Evolutionary conservation across 2,888 invertebrate species (phyloP), one percentile per base, ranked within the genome.

Genomic region (Phragmatobia fuliginosa): DNA sequence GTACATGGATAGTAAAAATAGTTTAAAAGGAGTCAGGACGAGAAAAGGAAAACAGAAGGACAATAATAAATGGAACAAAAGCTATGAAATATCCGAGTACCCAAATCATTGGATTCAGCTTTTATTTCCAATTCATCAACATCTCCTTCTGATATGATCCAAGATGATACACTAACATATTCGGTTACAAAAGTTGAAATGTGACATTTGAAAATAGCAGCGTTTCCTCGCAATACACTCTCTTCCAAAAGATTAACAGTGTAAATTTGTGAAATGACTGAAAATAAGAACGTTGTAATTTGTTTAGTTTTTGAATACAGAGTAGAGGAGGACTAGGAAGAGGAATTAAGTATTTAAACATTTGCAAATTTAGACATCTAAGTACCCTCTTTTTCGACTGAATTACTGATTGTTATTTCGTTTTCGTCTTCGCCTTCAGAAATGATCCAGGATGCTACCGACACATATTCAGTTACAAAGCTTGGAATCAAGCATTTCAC

Each of bases 111-210:
- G 32, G 92, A 88, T 83, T 92, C 92, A 71, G 90, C 86, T 86
- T 91, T 91, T 75, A 93, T 96, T 94, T 92, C 95, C 87, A 95
- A 93, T 82, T 91, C 90, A 77, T 91, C 89, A 56, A 79, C 86
- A 67, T 92, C 93, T 49, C 96, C 96, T 91, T 97, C 97, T 88
- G 97, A 97, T 92, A 98, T 97, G 89, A 98, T 96, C 98, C 98
- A 98, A 87, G 98, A 97, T 82, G 97, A 97, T 81, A 98, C 98
- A 90, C 96, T 96, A 87, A 98, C 98, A 94, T 98, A 98, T 96
- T 98, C 98, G 87, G 98, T 97, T 83, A 98, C 98, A 94, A 98
- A 98, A 92, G 98, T 98, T 83, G 98, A 98, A 92, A 98, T 98
- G 95, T 98, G 98, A 95, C 98, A 98, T 96, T 98, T 98, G 88